phyloP scores from a whole-genome alignment of 1,140 invertebrate species.

The Drosophila nasuta region DNA sequence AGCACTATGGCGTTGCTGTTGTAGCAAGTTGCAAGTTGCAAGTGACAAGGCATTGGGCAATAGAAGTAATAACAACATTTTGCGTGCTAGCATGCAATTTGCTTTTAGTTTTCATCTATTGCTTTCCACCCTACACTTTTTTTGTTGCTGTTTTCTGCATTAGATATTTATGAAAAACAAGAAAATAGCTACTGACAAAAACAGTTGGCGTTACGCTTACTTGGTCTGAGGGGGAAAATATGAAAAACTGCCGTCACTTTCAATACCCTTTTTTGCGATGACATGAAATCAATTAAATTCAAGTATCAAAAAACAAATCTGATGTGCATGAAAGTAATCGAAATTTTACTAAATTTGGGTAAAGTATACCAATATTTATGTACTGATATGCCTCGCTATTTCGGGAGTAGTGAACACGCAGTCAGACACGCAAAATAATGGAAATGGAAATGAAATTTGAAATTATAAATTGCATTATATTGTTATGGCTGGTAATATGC shows the following conservation, averaged over 20 bases:
- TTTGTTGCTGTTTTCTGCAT: conserved; percentile 40
- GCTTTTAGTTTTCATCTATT: conserved; percentile 60
- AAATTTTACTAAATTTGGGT: too few relatives aligned
- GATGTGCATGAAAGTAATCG: too few relatives aligned
- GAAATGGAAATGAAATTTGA: conserved; percentile 49
- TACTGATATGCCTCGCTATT: conserved; percentile 34
- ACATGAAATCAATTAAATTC: too few relatives aligned
- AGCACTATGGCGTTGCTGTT: conserved; percentile 19
- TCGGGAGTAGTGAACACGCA: conserved; percentile 27
- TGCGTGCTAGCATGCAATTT: conserved; percentile 75
- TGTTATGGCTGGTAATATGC: conserved; percentile 29
- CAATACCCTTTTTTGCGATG: too few relatives aligned
- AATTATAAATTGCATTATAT: conserved; percentile 63
- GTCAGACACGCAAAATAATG: conserved; percentile 52
- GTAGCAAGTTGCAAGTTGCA: conserved; percentile 39
- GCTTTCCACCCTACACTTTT: neutral
- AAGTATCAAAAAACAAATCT: too few relatives aligned
- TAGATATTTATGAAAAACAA: conserved; percentile 73
- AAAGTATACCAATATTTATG: too few relatives aligned
- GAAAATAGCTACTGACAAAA: conserved; percentile 57
- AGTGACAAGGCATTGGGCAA: conserved; percentile 30
- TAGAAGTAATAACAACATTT: conserved; percentile 65
- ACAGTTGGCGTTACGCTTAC: conserved; percentile 37
- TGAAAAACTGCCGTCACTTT: too few relatives aligned
- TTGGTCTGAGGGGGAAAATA: neutral